These are phyloP conservation scores for Okapia johnstoni DNA, from an alignment of 2,113 vertebrate genomes.

Conservation along the genomic window DNA sequence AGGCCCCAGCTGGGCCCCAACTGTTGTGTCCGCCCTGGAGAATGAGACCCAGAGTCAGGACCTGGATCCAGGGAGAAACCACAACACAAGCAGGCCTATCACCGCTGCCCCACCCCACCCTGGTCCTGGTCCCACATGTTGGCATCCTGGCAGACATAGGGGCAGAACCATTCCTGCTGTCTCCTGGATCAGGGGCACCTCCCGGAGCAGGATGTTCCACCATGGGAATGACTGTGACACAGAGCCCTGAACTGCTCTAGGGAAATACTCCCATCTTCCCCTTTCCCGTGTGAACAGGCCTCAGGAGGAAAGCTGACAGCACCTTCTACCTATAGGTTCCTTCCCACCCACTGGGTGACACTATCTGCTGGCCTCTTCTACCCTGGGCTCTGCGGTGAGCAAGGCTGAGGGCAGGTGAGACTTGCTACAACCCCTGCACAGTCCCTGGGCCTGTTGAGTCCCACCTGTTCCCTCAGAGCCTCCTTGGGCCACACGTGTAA, in stretches of 20 bases:
- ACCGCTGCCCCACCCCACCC: too few relatives aligned
- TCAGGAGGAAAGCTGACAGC: rapidly evolving
- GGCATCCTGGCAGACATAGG: neutral
- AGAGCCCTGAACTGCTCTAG: neutral
- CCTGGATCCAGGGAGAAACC: too few relatives aligned
- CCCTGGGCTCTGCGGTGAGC: neutral
- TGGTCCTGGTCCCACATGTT: neutral
- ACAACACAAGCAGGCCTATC: neutral
- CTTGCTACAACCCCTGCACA: neutral
- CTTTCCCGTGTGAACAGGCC: too few relatives aligned
- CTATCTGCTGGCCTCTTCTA: neutral
- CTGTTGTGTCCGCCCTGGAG: neutral
- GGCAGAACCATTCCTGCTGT: too few relatives aligned
- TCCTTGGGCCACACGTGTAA: too few relatives aligned
- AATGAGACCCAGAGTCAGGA: neutral
- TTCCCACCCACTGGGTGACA: neutral
- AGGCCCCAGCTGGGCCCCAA: neutral
- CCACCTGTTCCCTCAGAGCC: too few relatives aligned
- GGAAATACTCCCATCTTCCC: neutral
- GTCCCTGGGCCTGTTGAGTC: neutral
- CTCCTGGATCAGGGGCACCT: neutral
- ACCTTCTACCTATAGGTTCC: neutral
- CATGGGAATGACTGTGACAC: neutral
- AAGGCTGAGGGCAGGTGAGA: too few relatives aligned
- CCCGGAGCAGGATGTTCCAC: neutral